phyloP scores from a whole-genome alignment of 2,888 invertebrate genomes.

The Drosophila recens region DNA sequence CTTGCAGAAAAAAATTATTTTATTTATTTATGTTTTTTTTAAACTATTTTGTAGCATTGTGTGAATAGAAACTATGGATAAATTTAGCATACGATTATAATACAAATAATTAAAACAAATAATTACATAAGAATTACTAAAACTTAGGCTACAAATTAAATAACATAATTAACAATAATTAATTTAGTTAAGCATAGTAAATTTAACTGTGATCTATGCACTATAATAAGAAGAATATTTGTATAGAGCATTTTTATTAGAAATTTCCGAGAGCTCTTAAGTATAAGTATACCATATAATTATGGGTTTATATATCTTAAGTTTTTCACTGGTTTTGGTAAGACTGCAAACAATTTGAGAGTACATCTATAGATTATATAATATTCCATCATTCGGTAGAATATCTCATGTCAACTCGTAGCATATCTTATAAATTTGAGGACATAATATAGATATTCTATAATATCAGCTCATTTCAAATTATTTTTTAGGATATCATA shows the following conservation, averaged over 20 bases:
- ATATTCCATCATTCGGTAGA: conserved; percentile 1
- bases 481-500: background rate
- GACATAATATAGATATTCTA: conserved; percentile 1
- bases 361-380: conserved; percentile 25
- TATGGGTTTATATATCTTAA: conserved; percentile 1
- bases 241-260: background rate
- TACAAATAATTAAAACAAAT: conserved; percentile 47
- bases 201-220: conserved; percentile 21
- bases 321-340: conserved; percentile 46
- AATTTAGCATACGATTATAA: conserved; percentile 36
- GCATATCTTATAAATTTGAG: background rate
- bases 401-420: conserved; percentile 1
- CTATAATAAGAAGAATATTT: conserved; percentile 10
- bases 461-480: background rate
- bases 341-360: conserved; percentile 49
- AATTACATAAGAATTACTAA: conserved; percentile 48
- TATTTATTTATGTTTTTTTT: conserved; percentile 8
- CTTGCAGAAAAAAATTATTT: conserved; percentile 47
- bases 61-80: conserved; percentile 26
- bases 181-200: conserved; percentile 43
- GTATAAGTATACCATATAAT: conserved; percentile 10
- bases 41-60: conserved; percentile 47
- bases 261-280: conserved; percentile 1
- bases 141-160: conserved; percentile 65
- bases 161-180: conserved; percentile 70